Base-by-base conservation (phyloP, 2,797 vertebrate species). In the Notoglanidium macrostoma region DNA sequence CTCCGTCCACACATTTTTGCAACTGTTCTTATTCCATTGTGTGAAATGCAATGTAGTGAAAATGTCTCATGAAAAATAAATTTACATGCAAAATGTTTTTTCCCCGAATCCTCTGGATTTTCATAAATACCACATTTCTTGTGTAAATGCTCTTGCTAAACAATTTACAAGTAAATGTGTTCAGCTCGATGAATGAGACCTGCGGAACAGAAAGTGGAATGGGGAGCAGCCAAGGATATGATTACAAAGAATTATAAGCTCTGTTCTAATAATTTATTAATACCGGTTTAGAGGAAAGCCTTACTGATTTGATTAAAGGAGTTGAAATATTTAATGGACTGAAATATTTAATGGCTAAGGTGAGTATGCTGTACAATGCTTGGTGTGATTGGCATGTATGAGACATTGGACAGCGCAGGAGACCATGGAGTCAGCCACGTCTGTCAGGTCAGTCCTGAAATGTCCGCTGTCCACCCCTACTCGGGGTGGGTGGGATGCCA, bases 401-500 rank as follows among this genome's bases (percentile, higher is more conserved):
- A 83, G 51, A 35, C 67, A n/a, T 26, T 35, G 14, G 68, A 61
- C 26, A 51, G n/a, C n/a, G 59, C 86, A 59, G 79, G 67, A 49
- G 80, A 83, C 17, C 0, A 19, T 26, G 40, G 21, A 68, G 8
- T 54, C 85, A 59, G 51, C 35, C 81, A 35, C 85, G 49, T 29
- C 73, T 57, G 44, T 44, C 29, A 55, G 59, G 59, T 87, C 29
- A 61, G 59, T 79, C n/a, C 6, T 54, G 3, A 49, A 49, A 61
- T 70, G 67, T 54, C 55, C 26, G 23, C 85, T 84, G 74, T 90
- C 84, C 82, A 46, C 86, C 87, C 59, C 54, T 65, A 59, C 29
- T 73, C 3, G 61, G 79, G 46, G 83, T 84, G 79, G 32, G 83
- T 89, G 85, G 85, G 79, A 84, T 72, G 74, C 84, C 80, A 87